phyloP scores from a whole-genome alignment of 2,797 vertebrate species.

The Calcarius lapponicus region DNA sequence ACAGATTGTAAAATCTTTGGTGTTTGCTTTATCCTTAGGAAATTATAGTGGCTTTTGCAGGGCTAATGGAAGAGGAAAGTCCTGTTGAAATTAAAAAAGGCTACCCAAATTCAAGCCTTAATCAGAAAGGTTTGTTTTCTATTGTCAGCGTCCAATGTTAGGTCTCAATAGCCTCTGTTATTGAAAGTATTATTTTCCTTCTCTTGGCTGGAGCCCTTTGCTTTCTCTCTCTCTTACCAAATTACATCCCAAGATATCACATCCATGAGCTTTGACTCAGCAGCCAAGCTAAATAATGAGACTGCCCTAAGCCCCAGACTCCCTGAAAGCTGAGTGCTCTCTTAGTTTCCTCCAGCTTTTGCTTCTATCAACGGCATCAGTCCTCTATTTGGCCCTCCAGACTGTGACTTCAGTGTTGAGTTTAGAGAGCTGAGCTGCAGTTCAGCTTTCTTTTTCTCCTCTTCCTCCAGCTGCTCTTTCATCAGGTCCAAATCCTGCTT shows the following conservation, averaged over 20 bases:
- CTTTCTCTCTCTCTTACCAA: neutral
- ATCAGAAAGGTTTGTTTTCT: neutral
- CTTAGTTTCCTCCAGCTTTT: constrained; percentile 71
- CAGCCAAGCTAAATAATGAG: neutral
- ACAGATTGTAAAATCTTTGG: neutral
- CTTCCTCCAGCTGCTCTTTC: constrained; percentile 78
- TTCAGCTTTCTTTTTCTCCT: constrained; percentile 74
- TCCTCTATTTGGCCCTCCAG: constrained; percentile 79
- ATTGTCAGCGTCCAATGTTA: neutral
- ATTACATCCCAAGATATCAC: neutral
- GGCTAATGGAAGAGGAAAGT: neutral
- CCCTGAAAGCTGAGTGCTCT: constrained; percentile 7
- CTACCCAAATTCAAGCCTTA: neutral
- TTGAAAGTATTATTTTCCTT: neutral
- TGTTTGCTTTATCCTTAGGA: neutral
- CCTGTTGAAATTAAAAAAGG: neutral
- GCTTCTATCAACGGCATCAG: constrained; percentile 70
- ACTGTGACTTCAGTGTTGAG: constrained; percentile 74
- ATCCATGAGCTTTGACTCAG: neutral
- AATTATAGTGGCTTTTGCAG: neutral
- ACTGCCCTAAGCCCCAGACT: neutral
- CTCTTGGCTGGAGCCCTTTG: neutral
- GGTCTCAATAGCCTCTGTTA: neutral
- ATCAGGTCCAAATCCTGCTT: constrained; percentile 72
- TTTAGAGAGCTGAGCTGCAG: constrained; percentile 75